These are phyloP conservation scores for Phyllostomus discolor DNA, from an alignment of 2,113 vertebrate species.

Conservation along the genomic window DNA sequence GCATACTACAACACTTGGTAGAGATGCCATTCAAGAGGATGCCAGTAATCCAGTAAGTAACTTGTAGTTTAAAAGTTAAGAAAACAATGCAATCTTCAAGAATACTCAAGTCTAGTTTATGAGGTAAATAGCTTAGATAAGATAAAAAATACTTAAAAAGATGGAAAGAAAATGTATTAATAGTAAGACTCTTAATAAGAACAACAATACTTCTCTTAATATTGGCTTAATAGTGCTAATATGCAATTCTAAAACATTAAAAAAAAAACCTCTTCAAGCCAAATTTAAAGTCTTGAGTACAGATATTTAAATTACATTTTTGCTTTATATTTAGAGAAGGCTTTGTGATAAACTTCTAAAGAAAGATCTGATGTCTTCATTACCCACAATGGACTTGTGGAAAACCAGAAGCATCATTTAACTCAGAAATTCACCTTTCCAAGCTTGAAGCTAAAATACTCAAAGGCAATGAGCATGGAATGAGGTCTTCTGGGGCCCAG, in stretches of 20 bases:
- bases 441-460: background rate
- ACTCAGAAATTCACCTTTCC: constrained; percentile 5
- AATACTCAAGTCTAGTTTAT: background rate
- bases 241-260: background rate
- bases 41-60: background rate
- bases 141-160: constrained; percentile 40
- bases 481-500: background rate
- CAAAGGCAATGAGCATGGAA: background rate
- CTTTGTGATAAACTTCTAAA: background rate
- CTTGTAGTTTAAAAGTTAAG: background rate
- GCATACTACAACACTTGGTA: background rate
- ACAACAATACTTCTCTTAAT: background rate
- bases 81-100: background rate
- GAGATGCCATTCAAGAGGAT: background rate
- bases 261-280: background rate
- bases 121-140: constrained; percentile 33
- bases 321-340: background rate
- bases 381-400: background rate
- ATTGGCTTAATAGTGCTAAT: background rate
- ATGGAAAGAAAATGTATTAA: background rate
- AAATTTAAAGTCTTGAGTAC: background rate
- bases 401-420: constrained; percentile 16
- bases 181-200: background rate
- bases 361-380: background rate
- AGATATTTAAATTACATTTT: constrained; percentile 4